Conservation (phyloP, 1,140 invertebrate species). For the Eufriesea mexicana region DNA sequence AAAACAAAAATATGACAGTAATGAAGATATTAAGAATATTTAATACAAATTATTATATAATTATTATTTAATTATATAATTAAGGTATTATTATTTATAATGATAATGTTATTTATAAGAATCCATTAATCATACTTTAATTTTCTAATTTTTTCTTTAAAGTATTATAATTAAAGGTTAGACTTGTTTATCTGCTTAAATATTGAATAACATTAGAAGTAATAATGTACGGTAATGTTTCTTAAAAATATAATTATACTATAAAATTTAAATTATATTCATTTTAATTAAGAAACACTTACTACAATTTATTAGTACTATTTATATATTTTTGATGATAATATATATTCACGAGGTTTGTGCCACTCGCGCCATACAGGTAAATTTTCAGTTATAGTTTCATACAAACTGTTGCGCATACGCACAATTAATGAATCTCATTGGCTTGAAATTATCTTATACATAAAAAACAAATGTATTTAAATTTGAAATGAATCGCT, state of each 20-base stretch:
- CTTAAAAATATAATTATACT: not conserved
- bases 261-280: not conserved
- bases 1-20: conserved; percentile 11
- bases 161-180: conserved; percentile 20
- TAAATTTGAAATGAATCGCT: conserved; percentile 22
- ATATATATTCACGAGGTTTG: conserved; percentile 34
- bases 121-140: not conserved
- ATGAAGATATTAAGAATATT: not conserved
- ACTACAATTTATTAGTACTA: conserved; percentile 30
- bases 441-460: conserved; percentile 22
- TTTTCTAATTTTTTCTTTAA: not conserved
- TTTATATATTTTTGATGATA: conserved; percentile 21
- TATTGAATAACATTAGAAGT: conserved; percentile 9
- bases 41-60: not conserved
- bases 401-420: not conserved
- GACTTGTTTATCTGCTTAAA: conserved; percentile 11
- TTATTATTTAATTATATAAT: conserved; percentile 8
- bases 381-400: conserved; percentile 1
- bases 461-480: not conserved
- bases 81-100: too few species aligned
- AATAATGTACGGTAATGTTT: not conserved
- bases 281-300: conserved; percentile 4
- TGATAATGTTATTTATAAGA: not conserved
- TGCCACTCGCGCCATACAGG: conserved; percentile 43
- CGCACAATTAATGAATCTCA: not conserved